Base-by-base conservation (phyloP, 2,888 invertebrate species). In the Monopis laevigella region DNA sequence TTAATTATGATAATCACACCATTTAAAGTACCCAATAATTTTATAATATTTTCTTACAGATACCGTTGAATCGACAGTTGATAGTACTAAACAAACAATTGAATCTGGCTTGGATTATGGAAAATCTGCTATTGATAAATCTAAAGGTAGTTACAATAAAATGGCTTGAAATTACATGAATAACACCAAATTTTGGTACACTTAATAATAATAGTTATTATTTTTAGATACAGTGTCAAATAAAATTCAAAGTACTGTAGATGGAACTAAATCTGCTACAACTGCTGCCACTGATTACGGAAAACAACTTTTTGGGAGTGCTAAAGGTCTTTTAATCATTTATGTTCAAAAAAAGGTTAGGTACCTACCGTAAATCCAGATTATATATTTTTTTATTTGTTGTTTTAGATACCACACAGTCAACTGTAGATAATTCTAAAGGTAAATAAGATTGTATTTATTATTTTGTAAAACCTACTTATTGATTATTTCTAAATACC, bases 181-280 rank as follows among this genome's bases (percentile, higher is more conserved):
- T n/a, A n/a, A n/a, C n/a, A n/a, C n/a, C n/a, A n/a, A n/a, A n/a
- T n/a, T n/a, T n/a, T n/a, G n/a, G n/a, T n/a, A n/a, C n/a, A n/a
- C n/a, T n/a, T n/a, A n/a, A n/a, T n/a, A n/a, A n/a, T n/a, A n/a
- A n/a, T n/a, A n/a, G n/a, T n/a, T n/a, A n/a, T n/a, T 10, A 32
- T 32, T 32, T 32, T 5, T 45, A 42, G 45, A 45, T 43, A 38
- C 38, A n/a, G 43, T 45, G 10, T 13, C 40, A 24, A 41, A 18
- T 32, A 44, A 35, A 24, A 10, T 10, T 24, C 24, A 17, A 36
- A 36, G 36, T 21, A 60, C 67, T 11, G 55, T 65, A 43, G 64
- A 66, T 32, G 53, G 51, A 40, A 62, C 66, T 34, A 68, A 69
- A 58, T 60, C 61, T 42, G 58, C 58, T 43, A 59, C 64, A 26